phyloP scores from a whole-genome alignment of 2,888 invertebrate genomes.

The Epinotia demarniana region DNA sequence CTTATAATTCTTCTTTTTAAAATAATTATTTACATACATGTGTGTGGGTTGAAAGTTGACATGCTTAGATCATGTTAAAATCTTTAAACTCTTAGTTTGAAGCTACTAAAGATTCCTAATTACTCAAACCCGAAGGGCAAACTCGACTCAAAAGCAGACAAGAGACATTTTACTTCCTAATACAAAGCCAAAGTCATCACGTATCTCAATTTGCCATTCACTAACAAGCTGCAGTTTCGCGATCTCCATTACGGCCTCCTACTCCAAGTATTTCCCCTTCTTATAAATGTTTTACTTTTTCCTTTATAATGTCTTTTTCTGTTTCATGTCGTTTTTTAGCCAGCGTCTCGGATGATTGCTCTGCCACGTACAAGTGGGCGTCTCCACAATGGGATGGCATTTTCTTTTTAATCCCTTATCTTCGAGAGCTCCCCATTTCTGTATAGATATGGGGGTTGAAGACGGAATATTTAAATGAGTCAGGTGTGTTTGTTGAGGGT shows the following conservation, averaged over 20 bases:
- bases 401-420: conserved; percentile 77
- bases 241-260: conserved; percentile 54
- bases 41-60: background rate
- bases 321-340: conserved; percentile 58
- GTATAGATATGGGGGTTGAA: conserved; percentile 53
- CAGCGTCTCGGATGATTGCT: conserved; percentile 65
- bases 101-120: conserved; percentile 24
- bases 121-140: conserved; percentile 35
- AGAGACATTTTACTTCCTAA: conserved; percentile 43
- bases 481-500: conserved; percentile 54
- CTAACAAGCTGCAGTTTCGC: conserved; percentile 48
- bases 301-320: conserved; percentile 60
- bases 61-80: background rate
- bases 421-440: conserved; percentile 55
- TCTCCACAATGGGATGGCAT: conserved; percentile 66
- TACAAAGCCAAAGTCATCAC: conserved; percentile 43
- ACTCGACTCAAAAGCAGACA: conserved; percentile 33
- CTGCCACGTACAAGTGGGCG: conserved; percentile 56
- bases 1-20: background rate
- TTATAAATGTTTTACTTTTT: conserved; percentile 60
- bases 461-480: conserved; percentile 68
- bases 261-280: conserved; percentile 51
- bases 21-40: background rate
- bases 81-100: background rate
- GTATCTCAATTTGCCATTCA: conserved; percentile 42